Conservation (phyloP, 2,113 vertebrate species). For the Kobus ellipsiprymnus region DNA sequence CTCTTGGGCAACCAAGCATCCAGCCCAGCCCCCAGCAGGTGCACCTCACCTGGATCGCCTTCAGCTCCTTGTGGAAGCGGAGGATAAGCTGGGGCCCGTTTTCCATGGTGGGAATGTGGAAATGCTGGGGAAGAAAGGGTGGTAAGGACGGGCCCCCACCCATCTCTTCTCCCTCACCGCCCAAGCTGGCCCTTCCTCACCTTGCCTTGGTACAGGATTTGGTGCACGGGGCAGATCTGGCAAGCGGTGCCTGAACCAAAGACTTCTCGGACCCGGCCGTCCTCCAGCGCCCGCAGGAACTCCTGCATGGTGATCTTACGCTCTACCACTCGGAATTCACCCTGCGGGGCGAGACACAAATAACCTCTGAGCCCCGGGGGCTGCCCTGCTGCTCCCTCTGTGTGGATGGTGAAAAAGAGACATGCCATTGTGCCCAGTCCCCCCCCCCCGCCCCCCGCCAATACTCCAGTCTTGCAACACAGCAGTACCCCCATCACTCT, state of each 20-base stretch:
- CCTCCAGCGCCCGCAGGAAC: slow-evolving; percentile 79
- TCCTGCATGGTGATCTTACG: slow-evolving; percentile 82
- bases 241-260: slow-evolving; percentile 92
- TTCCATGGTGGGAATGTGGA: slow-evolving; percentile 90
- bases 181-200: slow-evolving; percentile 61
- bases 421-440: neutral
- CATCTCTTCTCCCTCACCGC: rapidly evolving
- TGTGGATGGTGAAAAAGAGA: neutral
- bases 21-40: neutral
- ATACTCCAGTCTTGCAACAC: no score
- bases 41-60: slow-evolving; percentile 88
- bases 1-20: neutral
- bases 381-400: neutral
- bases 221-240: slow-evolving; percentile 89
- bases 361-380: rapidly evolving
- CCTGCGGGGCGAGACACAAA: slow-evolving; percentile 68
- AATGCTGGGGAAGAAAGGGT: slow-evolving; percentile 68
- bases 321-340: slow-evolving; percentile 88
- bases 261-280: slow-evolving; percentile 83
- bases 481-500: no score
- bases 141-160: rapidly evolving
- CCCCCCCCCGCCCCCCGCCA: neutral
- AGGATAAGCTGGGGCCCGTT: slow-evolving; percentile 87
- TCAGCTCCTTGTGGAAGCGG: slow-evolving; percentile 87
- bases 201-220: slow-evolving; percentile 86